Evolutionary conservation across 2,888 invertebrate genomes (phyloP).

Genomic region (Suillia variegata): DNA sequence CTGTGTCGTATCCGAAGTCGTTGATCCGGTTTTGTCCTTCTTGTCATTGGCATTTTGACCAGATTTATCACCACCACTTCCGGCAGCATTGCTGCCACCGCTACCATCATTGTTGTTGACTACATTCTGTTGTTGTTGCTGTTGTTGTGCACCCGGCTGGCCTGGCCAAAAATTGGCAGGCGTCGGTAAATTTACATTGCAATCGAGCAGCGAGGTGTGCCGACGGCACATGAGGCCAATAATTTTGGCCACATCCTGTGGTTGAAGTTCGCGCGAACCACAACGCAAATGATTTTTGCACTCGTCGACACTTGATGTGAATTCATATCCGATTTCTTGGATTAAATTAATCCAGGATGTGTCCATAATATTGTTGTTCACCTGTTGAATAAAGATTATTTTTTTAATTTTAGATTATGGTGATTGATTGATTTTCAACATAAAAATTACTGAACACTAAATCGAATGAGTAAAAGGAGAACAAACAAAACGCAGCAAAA

Average conservation of each 20-base stretch:
- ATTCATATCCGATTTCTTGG: constrained; percentile 86
- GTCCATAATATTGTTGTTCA: constrained; percentile 67
- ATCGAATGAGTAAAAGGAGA: neutral
- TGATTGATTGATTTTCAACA: neutral
- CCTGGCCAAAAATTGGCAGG: constrained; percentile 71
- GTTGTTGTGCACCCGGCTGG: constrained; percentile 20
- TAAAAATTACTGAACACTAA: neutral
- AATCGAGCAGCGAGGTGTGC: constrained; percentile 68
- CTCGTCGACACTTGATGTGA: constrained; percentile 84
- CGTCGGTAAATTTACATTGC: constrained; percentile 73
- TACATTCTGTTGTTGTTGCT: constrained; percentile 38
- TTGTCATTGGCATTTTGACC: constrained; percentile 49
- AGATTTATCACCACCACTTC: constrained; percentile 30
- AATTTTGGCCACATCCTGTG: constrained; percentile 83
- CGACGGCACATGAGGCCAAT: constrained; percentile 87
- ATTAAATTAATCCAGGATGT: constrained; percentile 85
- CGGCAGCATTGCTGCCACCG: constrained; percentile 35
- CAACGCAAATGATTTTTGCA: constrained; percentile 85
- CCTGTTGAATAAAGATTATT: constrained; percentile 34
- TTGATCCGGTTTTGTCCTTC: constrained; percentile 53
- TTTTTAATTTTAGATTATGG: neutral
- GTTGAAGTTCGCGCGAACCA: constrained; percentile 80
- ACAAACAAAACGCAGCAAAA: neutral
- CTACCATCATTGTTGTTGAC: constrained; percentile 48
- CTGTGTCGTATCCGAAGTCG: constrained; percentile 65